A percentile compares a stretch with the other conserved stretches of the same genome.
phyloP scores from a whole-genome alignment of 2,888 invertebrate species.

The Steinernema carpocapsae region DNA sequence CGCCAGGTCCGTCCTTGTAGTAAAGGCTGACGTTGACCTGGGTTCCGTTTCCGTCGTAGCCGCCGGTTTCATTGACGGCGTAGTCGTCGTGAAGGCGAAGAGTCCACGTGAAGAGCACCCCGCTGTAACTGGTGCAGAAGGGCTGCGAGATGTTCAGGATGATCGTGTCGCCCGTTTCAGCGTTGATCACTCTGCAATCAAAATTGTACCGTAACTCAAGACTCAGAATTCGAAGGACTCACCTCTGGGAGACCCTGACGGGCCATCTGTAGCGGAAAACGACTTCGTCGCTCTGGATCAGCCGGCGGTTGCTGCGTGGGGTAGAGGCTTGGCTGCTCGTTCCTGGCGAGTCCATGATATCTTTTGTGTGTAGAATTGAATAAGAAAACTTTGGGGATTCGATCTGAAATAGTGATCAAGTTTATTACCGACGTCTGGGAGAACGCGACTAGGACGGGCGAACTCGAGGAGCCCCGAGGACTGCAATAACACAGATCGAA shows the following conservation, averaged over 20 bases:
- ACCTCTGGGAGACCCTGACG: slow-evolving; percentile 44
- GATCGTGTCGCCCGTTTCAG: slow-evolving; percentile 58
- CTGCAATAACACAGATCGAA: slow-evolving; percentile 10
- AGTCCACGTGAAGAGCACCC: slow-evolving; percentile 67
- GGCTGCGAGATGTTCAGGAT: slow-evolving; percentile 65
- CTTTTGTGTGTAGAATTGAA: too few relatives aligned
- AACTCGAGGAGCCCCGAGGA: slow-evolving; percentile 19
- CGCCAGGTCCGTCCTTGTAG: slow-evolving; percentile 65
- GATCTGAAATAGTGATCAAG: slow-evolving; percentile 4
- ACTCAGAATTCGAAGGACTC: background rate
- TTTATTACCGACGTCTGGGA: background rate
- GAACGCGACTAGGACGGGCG: background rate
- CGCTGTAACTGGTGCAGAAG: slow-evolving; percentile 66
- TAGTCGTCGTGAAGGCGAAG: slow-evolving; percentile 58
- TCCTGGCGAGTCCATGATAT: slow-evolving; percentile 26
- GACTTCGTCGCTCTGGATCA: slow-evolving; percentile 37
- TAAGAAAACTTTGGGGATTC: background rate
- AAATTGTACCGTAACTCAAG: background rate
- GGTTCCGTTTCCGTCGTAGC: slow-evolving; percentile 35
- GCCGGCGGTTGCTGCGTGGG: background rate
- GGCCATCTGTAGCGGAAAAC: slow-evolving; percentile 46
- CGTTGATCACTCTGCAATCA: slow-evolving; percentile 51
- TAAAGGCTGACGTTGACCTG: slow-evolving; percentile 63
- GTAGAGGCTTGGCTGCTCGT: slow-evolving; percentile 30
- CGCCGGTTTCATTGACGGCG: slow-evolving; percentile 39